Percentiles rank a stretch among this genome's conserved stretches.
Conservation (phyloP, 2,797 vertebrate genomes). For the Lutjanus campechanus region DNA sequence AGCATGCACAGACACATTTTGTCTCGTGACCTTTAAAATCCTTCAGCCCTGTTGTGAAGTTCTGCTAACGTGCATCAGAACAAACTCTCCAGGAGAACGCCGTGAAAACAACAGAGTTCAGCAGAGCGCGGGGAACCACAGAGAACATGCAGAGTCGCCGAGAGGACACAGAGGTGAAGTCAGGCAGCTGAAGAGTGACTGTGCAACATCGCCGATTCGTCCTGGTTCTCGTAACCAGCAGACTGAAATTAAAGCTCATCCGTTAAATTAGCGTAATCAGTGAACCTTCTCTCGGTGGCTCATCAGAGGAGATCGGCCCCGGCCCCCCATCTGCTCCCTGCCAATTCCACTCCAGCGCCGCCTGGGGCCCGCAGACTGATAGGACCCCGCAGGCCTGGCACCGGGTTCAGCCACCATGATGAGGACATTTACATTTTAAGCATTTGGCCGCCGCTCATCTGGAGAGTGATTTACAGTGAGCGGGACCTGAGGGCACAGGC, state of each 20-base stretch:
- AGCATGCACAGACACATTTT: too few species aligned
- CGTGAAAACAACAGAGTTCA: conserved; percentile 12
- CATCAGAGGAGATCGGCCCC: conserved; percentile 48
- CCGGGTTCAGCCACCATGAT: conserved; percentile 54
- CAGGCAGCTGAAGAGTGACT: background rate
- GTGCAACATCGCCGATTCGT: conserved; percentile 6
- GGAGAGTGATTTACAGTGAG: conserved; percentile 58
- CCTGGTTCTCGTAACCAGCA: conserved; percentile 20
- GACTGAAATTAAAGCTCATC: conserved; percentile 59
- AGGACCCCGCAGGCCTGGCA: conserved; percentile 52
- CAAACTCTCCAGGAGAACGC: background rate
- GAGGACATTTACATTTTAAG: conserved; percentile 67
- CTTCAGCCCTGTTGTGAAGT: rapidly evolving
- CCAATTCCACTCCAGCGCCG: conserved; percentile 24
- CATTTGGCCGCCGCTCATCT: conserved; percentile 52
- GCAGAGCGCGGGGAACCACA: background rate
- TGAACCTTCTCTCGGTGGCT: conserved; percentile 45
- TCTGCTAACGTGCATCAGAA: background rate
- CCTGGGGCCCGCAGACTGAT: conserved; percentile 37
- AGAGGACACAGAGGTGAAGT: background rate
- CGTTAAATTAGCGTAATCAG: conserved; percentile 63
- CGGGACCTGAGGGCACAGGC: conserved; percentile 10
- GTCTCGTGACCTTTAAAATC: background rate
- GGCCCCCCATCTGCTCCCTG: conserved; percentile 60
- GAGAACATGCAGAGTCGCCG: background rate